Percentiles rank a stretch among this genome's conserved stretches.
phyloP scores from a whole-genome alignment of 2,113 vertebrate genomes.

The Indri indri region DNA sequence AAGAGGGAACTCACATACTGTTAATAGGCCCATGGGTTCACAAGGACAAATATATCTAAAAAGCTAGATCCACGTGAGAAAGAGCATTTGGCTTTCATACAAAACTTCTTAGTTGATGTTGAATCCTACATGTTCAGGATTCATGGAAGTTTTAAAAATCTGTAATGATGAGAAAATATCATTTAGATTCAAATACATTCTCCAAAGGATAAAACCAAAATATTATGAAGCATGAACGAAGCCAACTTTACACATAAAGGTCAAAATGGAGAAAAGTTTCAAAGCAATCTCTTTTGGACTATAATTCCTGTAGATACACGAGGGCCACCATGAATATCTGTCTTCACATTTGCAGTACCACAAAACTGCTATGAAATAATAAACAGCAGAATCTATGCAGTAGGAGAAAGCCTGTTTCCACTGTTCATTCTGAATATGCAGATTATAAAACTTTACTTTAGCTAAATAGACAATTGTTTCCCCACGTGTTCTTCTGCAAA shows the following conservation, averaged over 20 bases:
- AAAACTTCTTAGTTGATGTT: background rate
- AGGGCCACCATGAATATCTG: accelerated
- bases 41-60: background rate
- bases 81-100: background rate
- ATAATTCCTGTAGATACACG: background rate
- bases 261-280: background rate
- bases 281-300: background rate
- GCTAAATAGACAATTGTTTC: background rate
- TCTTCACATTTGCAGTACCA: background rate
- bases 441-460: background rate
- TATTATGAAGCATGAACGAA: background rate
- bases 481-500: background rate
- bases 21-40: background rate
- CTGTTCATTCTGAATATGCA: background rate
- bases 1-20: background rate
- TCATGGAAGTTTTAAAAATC: background rate
- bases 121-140: background rate
- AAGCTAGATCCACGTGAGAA: background rate
- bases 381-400: background rate
- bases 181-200: background rate
- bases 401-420: background rate
- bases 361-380: background rate
- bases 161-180: background rate
- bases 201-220: background rate
- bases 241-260: background rate